These are phyloP conservation scores for Empis stercorea DNA, from an alignment of 2,888 invertebrate species.

Conservation along the genomic window DNA sequence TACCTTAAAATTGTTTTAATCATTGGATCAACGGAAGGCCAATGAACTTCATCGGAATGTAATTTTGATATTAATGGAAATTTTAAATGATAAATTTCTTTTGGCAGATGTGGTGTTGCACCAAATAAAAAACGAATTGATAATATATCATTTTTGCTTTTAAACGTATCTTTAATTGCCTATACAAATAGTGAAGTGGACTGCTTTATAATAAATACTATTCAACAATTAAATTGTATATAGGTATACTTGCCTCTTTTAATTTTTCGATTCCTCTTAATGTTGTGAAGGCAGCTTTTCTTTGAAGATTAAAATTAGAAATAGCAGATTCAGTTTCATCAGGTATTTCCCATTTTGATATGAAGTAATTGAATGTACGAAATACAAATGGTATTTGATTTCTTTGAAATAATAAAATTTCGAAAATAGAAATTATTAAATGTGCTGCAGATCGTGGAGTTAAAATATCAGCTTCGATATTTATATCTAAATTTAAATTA, in stretches of 20 bases:
- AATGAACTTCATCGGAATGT: background rate
- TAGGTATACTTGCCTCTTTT: too few relatives aligned
- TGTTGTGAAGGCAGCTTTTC: slow-evolving; percentile 5
- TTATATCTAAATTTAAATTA: too few relatives aligned
- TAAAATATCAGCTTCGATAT: too few relatives aligned
- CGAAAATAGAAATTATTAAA: slow-evolving; percentile 1
- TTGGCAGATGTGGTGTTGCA: background rate
- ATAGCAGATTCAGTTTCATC: background rate
- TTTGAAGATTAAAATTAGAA: slow-evolving; percentile 6
- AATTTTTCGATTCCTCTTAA: slow-evolving; percentile 1
- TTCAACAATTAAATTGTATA: too few relatives aligned
- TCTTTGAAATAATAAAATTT: slow-evolving; percentile 11
- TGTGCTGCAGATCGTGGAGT: too few relatives aligned
- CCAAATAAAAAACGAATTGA: background rate
- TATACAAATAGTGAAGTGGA: too few relatives aligned
- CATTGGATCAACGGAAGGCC: background rate
- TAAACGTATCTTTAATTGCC: background rate
- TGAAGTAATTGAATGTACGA: slow-evolving; percentile 10
- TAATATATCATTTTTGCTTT: background rate
- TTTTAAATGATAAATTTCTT: background rate
- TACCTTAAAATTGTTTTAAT: background rate
- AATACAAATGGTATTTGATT: slow-evolving; percentile 13
- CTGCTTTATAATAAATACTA: too few relatives aligned
- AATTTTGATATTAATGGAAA: background rate
- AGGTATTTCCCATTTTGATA: slow-evolving; percentile 3